Conservation (phyloP, 92 coral and sea anemone species). For the Porites evermanni region DNA sequence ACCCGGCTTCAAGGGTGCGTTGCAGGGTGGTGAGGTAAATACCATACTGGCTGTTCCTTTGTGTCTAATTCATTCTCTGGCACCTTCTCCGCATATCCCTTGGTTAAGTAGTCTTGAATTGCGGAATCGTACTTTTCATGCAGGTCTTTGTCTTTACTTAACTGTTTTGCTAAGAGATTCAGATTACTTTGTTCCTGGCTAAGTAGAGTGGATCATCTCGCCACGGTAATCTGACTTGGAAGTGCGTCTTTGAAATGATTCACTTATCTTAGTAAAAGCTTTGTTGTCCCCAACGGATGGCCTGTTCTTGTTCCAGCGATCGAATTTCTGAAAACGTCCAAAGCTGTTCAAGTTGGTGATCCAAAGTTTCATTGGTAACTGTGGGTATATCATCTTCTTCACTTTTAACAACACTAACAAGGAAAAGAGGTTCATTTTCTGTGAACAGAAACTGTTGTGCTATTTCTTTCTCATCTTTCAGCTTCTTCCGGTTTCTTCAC, state of each 20-base stretch:
- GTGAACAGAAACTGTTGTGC: neutral
- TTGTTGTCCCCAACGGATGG: conserved; percentile 43
- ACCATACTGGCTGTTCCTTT: conserved; percentile 37
- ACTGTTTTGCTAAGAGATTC: conserved; percentile 46
- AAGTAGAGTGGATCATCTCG: conserved; percentile 34
- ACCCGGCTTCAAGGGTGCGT: conserved; percentile 40
- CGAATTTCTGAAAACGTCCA: conserved; percentile 58
- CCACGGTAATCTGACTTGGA: conserved; percentile 62
- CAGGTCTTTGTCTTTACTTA: conserved; percentile 40
- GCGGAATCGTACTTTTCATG: conserved; percentile 36
- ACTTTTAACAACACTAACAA: too few relatives aligned
- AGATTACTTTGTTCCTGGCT: conserved; percentile 34
- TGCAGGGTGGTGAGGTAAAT: conserved; percentile 48
- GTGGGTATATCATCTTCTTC: too few relatives aligned
- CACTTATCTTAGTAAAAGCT: conserved; percentile 40
- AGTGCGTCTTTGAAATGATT: conserved; percentile 48
- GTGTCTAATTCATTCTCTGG: conserved; percentile 17
- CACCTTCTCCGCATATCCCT: conserved; percentile 24
- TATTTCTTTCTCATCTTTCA: neutral
- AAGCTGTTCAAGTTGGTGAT: conserved; percentile 52
- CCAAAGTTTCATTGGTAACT: conserved; percentile 14
- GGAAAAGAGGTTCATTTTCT: too few relatives aligned
- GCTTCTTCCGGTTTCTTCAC: too few relatives aligned
- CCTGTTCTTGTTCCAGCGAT: conserved; percentile 10
- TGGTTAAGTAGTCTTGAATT: conserved; percentile 38